Percentiles rank a stretch among this genome's conserved stretches.
These are phyloP conservation scores for Hyles vespertilio DNA, from an alignment of 1,140 invertebrate genomes.

Conservation along the genomic window DNA sequence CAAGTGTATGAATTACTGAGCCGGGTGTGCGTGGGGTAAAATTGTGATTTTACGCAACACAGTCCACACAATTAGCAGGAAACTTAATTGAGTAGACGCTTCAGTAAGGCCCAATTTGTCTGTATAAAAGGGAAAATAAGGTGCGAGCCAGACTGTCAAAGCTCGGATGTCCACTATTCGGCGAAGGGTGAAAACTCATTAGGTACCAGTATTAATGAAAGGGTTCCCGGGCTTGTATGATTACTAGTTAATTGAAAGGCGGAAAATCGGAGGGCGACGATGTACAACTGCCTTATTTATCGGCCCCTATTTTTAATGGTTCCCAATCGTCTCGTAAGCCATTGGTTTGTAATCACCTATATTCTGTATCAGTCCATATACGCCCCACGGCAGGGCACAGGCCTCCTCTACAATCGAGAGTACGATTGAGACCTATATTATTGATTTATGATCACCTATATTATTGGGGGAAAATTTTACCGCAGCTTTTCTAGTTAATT, in stretches of 20 bases:
- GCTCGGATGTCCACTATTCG: conserved; percentile 65
- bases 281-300: conserved; percentile 48
- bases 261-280: conserved; percentile 64
- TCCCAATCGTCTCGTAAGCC: background rate
- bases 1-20: background rate
- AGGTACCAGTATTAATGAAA: conserved; percentile 64
- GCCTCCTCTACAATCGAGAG: too few species aligned
- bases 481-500: too few species aligned
- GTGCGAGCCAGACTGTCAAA: conserved; percentile 41
- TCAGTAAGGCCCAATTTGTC: conserved; percentile 47
- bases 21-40: conserved; percentile 2
- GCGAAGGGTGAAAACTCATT: conserved; percentile 72
- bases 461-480: too few species aligned
- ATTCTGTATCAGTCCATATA: too few species aligned
- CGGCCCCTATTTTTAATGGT: background rate
- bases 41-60: conserved; percentile 11
- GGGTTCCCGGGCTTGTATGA: conserved; percentile 68
- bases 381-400: too few species aligned
- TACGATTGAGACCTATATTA: too few species aligned
- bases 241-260: conserved; percentile 73
- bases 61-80: conserved; percentile 9
- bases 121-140: conserved; percentile 52
- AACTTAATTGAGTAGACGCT: conserved; percentile 38
- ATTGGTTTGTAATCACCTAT: background rate
- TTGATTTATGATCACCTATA: background rate